Percentiles rank a stretch among this genome's conserved stretches.
Conservation (phyloP, 2,113 vertebrate species). For the Cololabis saira region DNA sequence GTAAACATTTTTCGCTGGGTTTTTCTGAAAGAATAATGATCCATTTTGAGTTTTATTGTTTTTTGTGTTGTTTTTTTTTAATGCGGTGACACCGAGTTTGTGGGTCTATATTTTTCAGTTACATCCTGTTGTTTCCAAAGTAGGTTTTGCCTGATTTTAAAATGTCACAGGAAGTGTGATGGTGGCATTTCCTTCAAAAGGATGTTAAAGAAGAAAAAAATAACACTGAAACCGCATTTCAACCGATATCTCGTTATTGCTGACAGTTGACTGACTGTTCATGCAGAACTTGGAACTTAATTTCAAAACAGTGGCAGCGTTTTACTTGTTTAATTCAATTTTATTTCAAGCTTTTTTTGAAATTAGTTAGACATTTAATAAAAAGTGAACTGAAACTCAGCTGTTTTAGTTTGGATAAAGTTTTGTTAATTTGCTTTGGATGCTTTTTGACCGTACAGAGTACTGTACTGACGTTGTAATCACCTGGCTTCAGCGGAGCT, state of each 20-base stretch:
- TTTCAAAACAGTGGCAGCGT: not conserved
- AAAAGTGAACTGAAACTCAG: conserved; percentile 22
- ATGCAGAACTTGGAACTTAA: not conserved
- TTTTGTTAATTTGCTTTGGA: too few relatives aligned
- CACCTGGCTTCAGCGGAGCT: conserved; percentile 36
- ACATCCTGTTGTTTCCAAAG: conserved; percentile 40
- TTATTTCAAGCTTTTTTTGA: conserved; percentile 20
- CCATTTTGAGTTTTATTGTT: not conserved
- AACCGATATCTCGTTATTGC: not conserved
- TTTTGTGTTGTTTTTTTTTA: not conserved
- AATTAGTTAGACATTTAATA: conserved; percentile 15
- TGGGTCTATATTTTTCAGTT: conserved; percentile 8
- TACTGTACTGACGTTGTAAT: conserved; percentile 53
- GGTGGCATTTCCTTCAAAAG: conserved; percentile 22
- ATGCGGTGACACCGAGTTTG: not conserved
- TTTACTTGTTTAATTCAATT: conserved; percentile 15
- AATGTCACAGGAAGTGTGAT: conserved; percentile 42
- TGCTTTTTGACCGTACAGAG: too few relatives aligned
- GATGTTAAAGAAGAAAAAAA: conserved; percentile 1
- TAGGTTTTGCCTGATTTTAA: conserved; percentile 12
- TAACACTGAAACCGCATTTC: not conserved
- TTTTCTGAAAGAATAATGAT: too few relatives aligned
- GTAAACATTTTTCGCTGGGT: too few relatives aligned
- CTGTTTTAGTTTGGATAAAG: conserved; percentile 1
- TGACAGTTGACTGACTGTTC: not conserved